phyloP scores from a whole-genome alignment of 2,797 vertebrate species.

The Trematomus bernacchii region DNA sequence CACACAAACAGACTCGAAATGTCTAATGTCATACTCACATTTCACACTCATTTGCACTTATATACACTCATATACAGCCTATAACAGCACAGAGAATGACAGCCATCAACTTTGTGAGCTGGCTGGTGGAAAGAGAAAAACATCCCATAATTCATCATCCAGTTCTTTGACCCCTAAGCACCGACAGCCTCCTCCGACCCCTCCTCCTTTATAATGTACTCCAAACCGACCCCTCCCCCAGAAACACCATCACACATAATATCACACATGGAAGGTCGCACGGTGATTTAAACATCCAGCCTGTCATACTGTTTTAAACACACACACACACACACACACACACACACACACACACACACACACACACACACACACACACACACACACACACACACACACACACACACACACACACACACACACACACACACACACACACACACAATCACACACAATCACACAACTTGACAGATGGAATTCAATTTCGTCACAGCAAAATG shows the following conservation, averaged over 20 bases:
- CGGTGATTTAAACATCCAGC: slow-evolving; percentile 41
- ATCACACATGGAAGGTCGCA: slow-evolving; percentile 58
- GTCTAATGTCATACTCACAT: background rate
- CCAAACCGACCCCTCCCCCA: slow-evolving; percentile 9
- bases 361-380: slow-evolving; percentile 9
- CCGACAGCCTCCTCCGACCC: slow-evolving; percentile 12
- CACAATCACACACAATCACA: slow-evolving; percentile 15
- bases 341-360: slow-evolving; percentile 6
- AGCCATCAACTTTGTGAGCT: slow-evolving; percentile 7
- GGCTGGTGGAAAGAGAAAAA: slow-evolving; percentile 1
- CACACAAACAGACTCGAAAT: background rate
- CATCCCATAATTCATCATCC: slow-evolving; percentile 50
- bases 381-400: slow-evolving; percentile 9
- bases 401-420: slow-evolving; percentile 14
- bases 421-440: slow-evolving; percentile 24
- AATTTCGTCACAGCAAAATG: slow-evolving; percentile 62
- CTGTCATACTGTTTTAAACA: slow-evolving; percentile 3
- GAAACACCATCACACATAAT: slow-evolving; percentile 36
- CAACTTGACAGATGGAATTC: slow-evolving; percentile 42
- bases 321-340: background rate
- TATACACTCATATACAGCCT: background rate
- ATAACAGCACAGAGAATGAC: background rate
- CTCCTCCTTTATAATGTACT: slow-evolving; percentile 35
- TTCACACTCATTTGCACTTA: background rate
- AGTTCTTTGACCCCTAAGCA: slow-evolving; percentile 41